Conservation (phyloP, 2,797 vertebrate genomes). For the Protosalanx chinensis region DNA sequence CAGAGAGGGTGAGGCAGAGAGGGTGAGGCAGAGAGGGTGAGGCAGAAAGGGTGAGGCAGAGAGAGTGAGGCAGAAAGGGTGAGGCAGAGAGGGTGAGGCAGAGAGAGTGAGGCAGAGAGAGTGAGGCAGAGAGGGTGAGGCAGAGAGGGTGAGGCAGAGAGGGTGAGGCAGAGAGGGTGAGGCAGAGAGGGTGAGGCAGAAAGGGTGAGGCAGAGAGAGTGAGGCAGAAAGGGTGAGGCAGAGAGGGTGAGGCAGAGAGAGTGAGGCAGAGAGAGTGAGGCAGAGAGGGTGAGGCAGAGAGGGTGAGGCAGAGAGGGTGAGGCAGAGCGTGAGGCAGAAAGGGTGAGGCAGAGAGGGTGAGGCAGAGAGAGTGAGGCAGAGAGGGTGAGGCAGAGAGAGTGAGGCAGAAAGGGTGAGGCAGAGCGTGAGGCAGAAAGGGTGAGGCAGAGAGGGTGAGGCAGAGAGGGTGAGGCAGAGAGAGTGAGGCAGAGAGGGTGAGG, state of each 20-base stretch:
- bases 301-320: constrained; percentile 20
- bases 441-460: not conserved
- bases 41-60: constrained; percentile 13
- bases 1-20: constrained; percentile 25
- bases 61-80: no score
- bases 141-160: constrained; percentile 11
- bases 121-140: not conserved
- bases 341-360: constrained; percentile 20
- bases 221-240: no score
- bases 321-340: no score
- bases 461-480: constrained; percentile 14
- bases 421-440: constrained; percentile 21
- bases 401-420: constrained; percentile 14
- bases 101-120: constrained; percentile 25
- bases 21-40: no score
- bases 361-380: constrained; percentile 4
- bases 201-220: constrained; percentile 10
- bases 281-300: constrained; percentile 11
- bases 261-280: no score
- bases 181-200: constrained; percentile 4
- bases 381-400: constrained; percentile 10
- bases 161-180: constrained; percentile 20
- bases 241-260: constrained; percentile 14
- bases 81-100: constrained; percentile 14
- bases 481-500: no score